Evolutionary conservation across 2,797 vertebrate species (phyloP).

Genomic region (Microtus californicus): DNA sequence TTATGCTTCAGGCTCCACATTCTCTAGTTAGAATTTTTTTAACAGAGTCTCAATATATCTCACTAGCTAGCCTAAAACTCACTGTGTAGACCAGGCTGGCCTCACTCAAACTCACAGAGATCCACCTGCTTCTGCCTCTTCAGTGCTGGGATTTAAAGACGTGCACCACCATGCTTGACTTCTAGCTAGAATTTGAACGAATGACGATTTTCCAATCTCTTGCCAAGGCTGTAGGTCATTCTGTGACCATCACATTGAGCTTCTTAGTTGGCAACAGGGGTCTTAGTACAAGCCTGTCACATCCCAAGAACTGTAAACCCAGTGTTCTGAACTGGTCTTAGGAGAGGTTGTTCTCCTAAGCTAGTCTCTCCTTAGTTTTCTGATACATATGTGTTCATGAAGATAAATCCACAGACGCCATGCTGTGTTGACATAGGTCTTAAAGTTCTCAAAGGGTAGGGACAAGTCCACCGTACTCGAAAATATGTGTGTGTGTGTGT

Average conservation of each 20-base stretch:
- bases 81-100: neutral
- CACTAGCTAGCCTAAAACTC: neutral
- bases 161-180: neutral
- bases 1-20: too few relatives aligned
- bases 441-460: neutral
- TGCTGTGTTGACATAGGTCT: neutral
- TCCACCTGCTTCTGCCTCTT: neutral
- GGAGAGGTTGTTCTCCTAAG: neutral
- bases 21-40: neutral
- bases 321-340: neutral
- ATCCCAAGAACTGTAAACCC: neutral
- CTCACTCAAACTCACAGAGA: neutral
- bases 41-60: neutral
- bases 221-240: neutral
- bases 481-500: neutral
- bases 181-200: conserved; percentile 25
- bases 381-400: neutral
- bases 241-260: neutral
- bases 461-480: neutral
- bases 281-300: neutral
- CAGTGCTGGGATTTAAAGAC: neutral
- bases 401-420: neutral
- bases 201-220: neutral
- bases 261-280: neutral
- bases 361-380: neutral